Evolutionary conservation across 2,888 invertebrate genomes (phyloP).

Genomic region (Automeris io): DNA sequence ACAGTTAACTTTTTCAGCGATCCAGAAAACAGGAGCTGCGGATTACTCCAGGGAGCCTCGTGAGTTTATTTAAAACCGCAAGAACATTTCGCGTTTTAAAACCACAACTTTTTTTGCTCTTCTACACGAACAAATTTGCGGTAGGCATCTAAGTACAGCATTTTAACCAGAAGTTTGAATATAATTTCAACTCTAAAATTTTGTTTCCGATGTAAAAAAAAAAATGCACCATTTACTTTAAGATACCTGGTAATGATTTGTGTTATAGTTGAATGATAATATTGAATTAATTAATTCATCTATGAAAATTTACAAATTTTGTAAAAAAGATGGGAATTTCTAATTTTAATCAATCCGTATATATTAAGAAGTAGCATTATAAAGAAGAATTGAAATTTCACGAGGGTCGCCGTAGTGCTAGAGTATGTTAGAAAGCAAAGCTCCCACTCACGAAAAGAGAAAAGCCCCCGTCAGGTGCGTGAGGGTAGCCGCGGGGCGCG

Average conservation of each 20-base stretch:
- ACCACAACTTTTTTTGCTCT: neutral
- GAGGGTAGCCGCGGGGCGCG: conserved; percentile 55
- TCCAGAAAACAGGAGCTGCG: conserved; percentile 68
- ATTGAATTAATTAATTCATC: neutral
- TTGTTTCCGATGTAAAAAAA: neutral
- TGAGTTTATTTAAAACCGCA: conserved; percentile 22
- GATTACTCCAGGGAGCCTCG: conserved; percentile 60
- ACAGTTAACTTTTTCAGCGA: conserved; percentile 66
- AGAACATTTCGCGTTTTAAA: neutral
- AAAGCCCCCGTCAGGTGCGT: conserved; percentile 63
- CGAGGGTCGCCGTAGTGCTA: conserved; percentile 31
- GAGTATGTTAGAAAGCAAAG: conserved; percentile 68
- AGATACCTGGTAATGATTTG: too few species aligned
- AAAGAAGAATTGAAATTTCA: neutral
- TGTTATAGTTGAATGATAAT: neutral
- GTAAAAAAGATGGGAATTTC: neutral
- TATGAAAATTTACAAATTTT: neutral
- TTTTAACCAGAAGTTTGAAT: neutral
- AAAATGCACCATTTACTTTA: too few species aligned
- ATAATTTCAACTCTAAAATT: neutral
- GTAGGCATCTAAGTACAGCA: neutral
- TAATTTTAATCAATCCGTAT: neutral
- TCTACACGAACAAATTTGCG: neutral
- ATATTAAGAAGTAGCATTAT: neutral
- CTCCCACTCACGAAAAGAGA: conserved; percentile 76